Percentiles rank a stretch among this genome's conserved stretches.
Evolutionary conservation across 2,113 vertebrate species (phyloP).

Genomic region (Rhea pennata): DNA sequence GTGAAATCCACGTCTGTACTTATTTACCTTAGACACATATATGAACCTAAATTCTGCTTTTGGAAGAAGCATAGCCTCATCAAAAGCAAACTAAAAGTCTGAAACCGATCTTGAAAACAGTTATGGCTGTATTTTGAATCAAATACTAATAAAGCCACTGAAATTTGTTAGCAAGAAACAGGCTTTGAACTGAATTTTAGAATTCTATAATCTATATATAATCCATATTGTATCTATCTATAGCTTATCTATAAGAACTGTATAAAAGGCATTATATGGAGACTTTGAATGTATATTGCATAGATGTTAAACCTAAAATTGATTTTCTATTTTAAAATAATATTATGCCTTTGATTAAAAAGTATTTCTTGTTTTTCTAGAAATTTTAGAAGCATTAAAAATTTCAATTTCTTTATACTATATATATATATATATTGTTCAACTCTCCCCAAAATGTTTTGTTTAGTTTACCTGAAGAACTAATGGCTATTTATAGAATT

Average conservation of each 20-base stretch:
- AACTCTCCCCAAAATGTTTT: not conserved
- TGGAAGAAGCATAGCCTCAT: not conserved
- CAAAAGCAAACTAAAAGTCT: not conserved
- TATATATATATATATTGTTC: fast-evolving
- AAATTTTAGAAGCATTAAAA: not conserved
- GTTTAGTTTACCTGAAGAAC: not conserved
- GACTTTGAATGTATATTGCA: not conserved
- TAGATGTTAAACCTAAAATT: not conserved
- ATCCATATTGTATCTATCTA: too few species aligned
- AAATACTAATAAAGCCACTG: not conserved
- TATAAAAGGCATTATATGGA: not conserved
- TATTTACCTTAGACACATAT: not conserved
- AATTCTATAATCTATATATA: not conserved
- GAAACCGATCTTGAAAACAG: not conserved
- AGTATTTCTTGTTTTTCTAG: not conserved
- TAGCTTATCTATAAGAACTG: too few species aligned
- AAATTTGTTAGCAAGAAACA: not conserved
- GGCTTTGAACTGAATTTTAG: not conserved
- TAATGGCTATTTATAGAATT: not conserved
- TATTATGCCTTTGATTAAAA: not conserved
- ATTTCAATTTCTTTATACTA: not conserved
- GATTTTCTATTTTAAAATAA: not conserved
- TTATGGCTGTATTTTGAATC: not conserved
- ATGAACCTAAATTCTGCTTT: not conserved
- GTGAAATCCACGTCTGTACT: not conserved